Evolutionary conservation across 2,888 invertebrate genomes (phyloP), one percentile per base, ranked within the genome.

Genomic region (Halictus ligatus): DNA sequence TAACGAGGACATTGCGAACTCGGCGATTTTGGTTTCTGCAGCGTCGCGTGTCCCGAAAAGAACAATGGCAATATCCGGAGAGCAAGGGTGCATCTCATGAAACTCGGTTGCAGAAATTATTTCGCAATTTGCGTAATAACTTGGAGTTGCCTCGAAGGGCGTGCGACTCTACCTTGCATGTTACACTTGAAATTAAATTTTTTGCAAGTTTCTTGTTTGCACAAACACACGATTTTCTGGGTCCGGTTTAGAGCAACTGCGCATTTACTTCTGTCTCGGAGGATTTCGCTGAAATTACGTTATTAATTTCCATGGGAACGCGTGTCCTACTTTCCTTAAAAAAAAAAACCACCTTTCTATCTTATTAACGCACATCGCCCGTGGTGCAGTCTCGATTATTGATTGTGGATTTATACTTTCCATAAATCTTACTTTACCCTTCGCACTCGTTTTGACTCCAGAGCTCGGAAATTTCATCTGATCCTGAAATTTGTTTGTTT

Each of bases 111-210:
- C 69, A 69, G 43, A 10, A 21, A 40, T 35, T n/a, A 12, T 43
- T 69, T n/a, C n/a, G n/a, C 2, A n/a, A 69, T 69, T 69, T 69
- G 69, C 69, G n/a, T 69, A 69, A 69, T n/a, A 10, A 69, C 35
- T 67, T 29, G 18, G 35, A 35, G 35, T 15, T 35, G 8, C 35
- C 8, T 35, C 21, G 4, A 29, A 67, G 67, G 35, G 8, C 67
- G 67, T 67, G 67, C 35, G 67, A 67, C n/a, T 67, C 15, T 29
- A 35, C 29, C 0, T 35, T 29, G 67, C 35, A 21, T 18, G 60
- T 25, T n/a, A 60, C 25, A 21, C 35, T 29, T 15, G 18, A 35
- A 67, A 67, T 35, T 18, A 8, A 8, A 67, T 18, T 1, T 35
- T 35, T 67, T 35, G 2, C 35, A 4, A 21, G 35, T 8, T 35